A percentile compares a stretch with the other conserved stretches of the same genome.
Conservation (phyloP, 2,113 vertebrate species). For the Camelus dromedarius region DNA sequence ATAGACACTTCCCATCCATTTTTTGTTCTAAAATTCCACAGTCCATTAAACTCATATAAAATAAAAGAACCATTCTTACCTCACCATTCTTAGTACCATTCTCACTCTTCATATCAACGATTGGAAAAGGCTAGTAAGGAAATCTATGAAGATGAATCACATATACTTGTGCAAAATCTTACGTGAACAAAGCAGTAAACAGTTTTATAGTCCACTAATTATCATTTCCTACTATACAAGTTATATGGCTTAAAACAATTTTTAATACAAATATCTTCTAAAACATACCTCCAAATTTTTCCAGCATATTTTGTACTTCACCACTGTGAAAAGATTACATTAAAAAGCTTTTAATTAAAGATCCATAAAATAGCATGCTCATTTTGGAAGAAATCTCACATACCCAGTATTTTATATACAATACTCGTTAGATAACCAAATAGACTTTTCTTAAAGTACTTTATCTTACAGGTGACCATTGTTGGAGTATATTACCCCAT, state of each 20-base stretch:
- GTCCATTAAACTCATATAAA: slow-evolving; percentile 36
- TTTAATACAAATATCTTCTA: slow-evolving; percentile 28
- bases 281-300: slow-evolving; percentile 93
- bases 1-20: not conserved
- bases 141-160: slow-evolving; percentile 7
- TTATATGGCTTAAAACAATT: slow-evolving; percentile 22
- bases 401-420: slow-evolving; percentile 7
- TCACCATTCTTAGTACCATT: not conserved
- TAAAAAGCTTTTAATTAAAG: slow-evolving; percentile 15
- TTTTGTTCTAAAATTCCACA: slow-evolving; percentile 38
- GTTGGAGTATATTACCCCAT: slow-evolving; percentile 85
- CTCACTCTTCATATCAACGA: slow-evolving; percentile 33
- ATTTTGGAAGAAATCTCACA: slow-evolving; percentile 38
- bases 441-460: slow-evolving; percentile 31
- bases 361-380: slow-evolving; percentile 41
- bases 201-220: not conserved
- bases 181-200: not conserved
- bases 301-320: slow-evolving; percentile 95
- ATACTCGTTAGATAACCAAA: not conserved
- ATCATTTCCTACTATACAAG: not conserved
- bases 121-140: slow-evolving; percentile 40
- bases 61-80: slow-evolving; percentile 32
- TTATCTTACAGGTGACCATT: slow-evolving; percentile 32
- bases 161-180: slow-evolving; percentile 12
- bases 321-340: slow-evolving; percentile 86